Conservation (phyloP, 2,113 vertebrate genomes). For the Anhinga rufa region DNA sequence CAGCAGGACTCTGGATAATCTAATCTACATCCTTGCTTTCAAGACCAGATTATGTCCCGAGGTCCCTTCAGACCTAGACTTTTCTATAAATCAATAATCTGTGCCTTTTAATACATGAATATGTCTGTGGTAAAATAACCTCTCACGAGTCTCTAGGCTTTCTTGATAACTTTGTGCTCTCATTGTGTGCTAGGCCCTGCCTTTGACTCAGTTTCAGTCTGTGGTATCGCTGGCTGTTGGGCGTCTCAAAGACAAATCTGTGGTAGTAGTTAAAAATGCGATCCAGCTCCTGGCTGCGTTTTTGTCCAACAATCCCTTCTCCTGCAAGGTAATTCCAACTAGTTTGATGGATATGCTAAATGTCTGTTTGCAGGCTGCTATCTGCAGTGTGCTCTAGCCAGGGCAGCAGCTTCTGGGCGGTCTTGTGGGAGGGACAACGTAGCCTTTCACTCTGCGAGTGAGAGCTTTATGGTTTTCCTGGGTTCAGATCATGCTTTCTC, state of each 20-base stretch:
- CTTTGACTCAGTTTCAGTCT: conserved; percentile 84
- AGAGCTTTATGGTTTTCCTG: background rate
- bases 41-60: background rate
- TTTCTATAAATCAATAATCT: background rate
- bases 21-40: background rate
- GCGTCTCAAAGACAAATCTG: conserved; percentile 89
- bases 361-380: background rate
- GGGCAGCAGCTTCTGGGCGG: background rate
- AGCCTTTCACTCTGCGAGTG: background rate
- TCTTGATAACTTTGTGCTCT: background rate
- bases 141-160: background rate
- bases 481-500: background rate
- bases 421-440: background rate
- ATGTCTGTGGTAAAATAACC: background rate
- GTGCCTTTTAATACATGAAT: background rate
- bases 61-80: background rate
- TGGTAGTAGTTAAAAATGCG: conserved; percentile 90
- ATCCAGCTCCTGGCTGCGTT: conserved; percentile 91
- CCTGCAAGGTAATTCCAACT: conserved; percentile 81
- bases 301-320: conserved; percentile 95
- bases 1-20: background rate
- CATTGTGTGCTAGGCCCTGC: conserved; percentile 77
- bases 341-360: background rate
- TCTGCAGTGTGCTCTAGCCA: background rate
- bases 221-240: conserved; percentile 87